Evolutionary conservation across 2,888 invertebrate species (phyloP).

Genomic region (Prosapia bicincta): DNA sequence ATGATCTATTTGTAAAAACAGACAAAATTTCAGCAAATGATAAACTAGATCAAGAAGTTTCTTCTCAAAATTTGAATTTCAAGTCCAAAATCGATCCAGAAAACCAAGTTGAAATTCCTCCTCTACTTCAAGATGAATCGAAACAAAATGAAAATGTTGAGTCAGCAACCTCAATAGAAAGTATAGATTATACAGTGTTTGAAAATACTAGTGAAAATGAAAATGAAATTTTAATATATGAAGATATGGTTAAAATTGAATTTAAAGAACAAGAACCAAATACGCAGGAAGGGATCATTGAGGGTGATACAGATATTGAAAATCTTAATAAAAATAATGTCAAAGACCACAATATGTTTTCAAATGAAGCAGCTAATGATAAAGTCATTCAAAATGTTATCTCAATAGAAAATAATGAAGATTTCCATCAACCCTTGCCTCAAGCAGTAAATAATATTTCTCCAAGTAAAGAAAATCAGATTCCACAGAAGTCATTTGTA

Average conservation of each 20-base stretch:
- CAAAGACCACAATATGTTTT: background rate
- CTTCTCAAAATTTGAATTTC: too few relatives aligned
- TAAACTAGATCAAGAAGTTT: too few relatives aligned
- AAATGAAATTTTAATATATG: background rate
- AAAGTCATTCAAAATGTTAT: background rate
- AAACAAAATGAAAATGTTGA: background rate
- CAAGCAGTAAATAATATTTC: background rate
- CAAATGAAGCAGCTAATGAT: background rate
- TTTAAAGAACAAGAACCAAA: background rate
- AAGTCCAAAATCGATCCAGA: too few relatives aligned
- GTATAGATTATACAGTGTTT: too few relatives aligned
- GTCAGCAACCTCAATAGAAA: background rate
- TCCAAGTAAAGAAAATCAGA: background rate
- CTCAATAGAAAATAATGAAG: background rate
- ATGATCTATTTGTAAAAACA: background rate
- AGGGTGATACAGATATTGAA: background rate
- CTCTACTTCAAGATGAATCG: background rate
- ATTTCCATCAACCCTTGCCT: background rate
- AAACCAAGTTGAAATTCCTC: background rate
- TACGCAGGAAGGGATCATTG: background rate
- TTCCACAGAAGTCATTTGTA: too few relatives aligned
- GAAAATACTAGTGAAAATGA: too few relatives aligned
- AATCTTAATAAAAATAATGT: background rate
- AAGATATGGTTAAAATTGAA: background rate
- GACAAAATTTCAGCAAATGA: background rate